Conservation (phyloP, 2,113 vertebrate species). For the Plecturocebus donacophilus region DNA sequence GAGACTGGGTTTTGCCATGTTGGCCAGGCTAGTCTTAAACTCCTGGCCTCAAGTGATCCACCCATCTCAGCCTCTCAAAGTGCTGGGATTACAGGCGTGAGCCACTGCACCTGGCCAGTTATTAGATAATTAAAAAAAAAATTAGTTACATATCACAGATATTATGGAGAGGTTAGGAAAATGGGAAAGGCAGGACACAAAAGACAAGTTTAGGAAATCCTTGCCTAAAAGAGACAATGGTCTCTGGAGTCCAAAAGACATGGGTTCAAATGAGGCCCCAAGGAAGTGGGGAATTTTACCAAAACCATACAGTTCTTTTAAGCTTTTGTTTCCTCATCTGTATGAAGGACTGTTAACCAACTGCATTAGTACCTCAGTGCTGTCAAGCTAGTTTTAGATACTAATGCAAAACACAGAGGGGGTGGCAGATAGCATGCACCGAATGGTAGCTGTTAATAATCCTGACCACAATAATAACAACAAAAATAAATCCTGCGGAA, state of each 20-base stretch:
- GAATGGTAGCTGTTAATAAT: neutral
- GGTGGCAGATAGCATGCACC: neutral
- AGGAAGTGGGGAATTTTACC: neutral
- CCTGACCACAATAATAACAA: neutral
- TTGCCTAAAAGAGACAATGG: neutral
- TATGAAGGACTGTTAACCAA: neutral
- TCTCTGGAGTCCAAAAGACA: neutral
- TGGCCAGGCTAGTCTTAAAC: too few relatives aligned
- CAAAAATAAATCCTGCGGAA: neutral
- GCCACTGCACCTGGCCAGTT: too few relatives aligned
- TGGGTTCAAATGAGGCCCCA: neutral
- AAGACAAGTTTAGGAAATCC: slow-evolving; percentile 45
- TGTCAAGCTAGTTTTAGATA: neutral
- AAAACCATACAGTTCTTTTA: neutral
- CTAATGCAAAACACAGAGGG: neutral
- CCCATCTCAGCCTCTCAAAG: too few relatives aligned
- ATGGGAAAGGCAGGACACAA: slow-evolving; percentile 1
- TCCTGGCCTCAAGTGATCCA: too few relatives aligned
- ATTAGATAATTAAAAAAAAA: neutral
- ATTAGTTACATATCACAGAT: slow-evolving; percentile 39
- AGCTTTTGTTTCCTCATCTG: neutral
- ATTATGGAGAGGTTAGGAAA: slow-evolving; percentile 67
- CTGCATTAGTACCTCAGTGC: accelerated
- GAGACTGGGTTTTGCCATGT: too few relatives aligned
- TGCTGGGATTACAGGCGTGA: too few relatives aligned